Evolutionary conservation across 1,140 invertebrate genomes (phyloP).

Genomic region (Drosophila saltans): DNA sequence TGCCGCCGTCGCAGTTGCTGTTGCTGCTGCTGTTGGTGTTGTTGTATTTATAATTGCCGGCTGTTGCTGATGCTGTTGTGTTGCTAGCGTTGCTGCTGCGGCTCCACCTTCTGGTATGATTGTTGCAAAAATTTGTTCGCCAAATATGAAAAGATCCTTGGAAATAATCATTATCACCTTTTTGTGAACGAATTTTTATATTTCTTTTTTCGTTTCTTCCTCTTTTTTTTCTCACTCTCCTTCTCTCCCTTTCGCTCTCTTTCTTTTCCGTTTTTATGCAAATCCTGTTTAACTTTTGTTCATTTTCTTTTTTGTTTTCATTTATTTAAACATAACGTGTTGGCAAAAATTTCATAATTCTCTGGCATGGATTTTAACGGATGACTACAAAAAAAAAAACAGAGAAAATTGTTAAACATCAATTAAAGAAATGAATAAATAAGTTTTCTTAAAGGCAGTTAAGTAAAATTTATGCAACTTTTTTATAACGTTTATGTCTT

Average conservation of each 20-base stretch:
- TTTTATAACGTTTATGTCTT: too few relatives aligned
- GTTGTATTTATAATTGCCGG: constrained; percentile 52
- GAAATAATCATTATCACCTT: constrained; percentile 83
- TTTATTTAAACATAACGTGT: constrained; percentile 56
- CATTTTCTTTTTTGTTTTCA: constrained; percentile 60
- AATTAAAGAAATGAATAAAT: too few relatives aligned
- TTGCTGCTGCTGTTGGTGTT: constrained; percentile 31
- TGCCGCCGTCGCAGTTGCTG: constrained; percentile 34
- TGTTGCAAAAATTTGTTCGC: constrained; percentile 83
- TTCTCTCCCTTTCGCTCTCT: constrained; percentile 12
- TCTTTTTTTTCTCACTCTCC: background rate
- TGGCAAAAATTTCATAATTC: constrained; percentile 67
- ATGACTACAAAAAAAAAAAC: constrained; percentile 8
- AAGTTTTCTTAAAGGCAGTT: too few relatives aligned
- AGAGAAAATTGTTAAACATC: background rate
- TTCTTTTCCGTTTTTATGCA: constrained; percentile 41
- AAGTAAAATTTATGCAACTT: too few relatives aligned
- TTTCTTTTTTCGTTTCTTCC: constrained; percentile 10
- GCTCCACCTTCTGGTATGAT: constrained; percentile 81
- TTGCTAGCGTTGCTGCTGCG: constrained; percentile 33
- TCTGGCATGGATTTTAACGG: constrained; percentile 29
- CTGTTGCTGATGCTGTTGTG: constrained; percentile 50
- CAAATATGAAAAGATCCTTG: constrained; percentile 83
- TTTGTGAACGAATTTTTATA: constrained; percentile 58
- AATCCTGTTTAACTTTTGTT: constrained; percentile 61